These are phyloP conservation scores for Pseudococcus longispinus DNA, from an alignment of 2,888 invertebrate species.

Conservation along the genomic window DNA sequence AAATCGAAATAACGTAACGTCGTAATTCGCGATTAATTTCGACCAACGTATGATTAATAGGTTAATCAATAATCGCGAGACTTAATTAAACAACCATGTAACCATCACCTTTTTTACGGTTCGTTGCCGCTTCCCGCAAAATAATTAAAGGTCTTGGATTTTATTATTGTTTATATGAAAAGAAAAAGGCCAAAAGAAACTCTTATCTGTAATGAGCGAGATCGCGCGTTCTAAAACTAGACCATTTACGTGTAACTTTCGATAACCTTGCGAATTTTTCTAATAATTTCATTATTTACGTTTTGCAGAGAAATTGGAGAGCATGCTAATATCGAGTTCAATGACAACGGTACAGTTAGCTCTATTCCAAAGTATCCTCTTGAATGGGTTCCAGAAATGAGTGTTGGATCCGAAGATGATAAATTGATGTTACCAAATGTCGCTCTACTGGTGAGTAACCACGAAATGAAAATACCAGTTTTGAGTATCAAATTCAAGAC, in stretches of 20 bases:
- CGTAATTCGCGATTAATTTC: not conserved
- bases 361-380: slow-evolving; percentile 77
- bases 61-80: not conserved
- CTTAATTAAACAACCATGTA: not conserved
- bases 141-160: not conserved
- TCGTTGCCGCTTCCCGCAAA: not conserved
- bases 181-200: not conserved
- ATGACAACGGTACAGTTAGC: slow-evolving; percentile 77
- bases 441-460: slow-evolving; percentile 78
- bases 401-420: slow-evolving; percentile 79
- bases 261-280: slow-evolving; percentile 19
- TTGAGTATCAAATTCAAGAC: not conserved
- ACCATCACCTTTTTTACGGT: slow-evolving; percentile 20
- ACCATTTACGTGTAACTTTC: not conserved
- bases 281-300: not conserved
- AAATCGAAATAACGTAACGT: not conserved
- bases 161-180: not conserved
- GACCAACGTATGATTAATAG: not conserved
- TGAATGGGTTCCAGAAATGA: slow-evolving; percentile 77
- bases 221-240: not conserved
- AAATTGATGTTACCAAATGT: slow-evolving; percentile 79
- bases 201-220: too few relatives aligned
- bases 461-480: not conserved
- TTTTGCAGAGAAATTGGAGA: slow-evolving; percentile 73
- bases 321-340: slow-evolving; percentile 76